Conservation (phyloP, 2,888 invertebrate genomes). For the Trichacis sp. region DNA sequence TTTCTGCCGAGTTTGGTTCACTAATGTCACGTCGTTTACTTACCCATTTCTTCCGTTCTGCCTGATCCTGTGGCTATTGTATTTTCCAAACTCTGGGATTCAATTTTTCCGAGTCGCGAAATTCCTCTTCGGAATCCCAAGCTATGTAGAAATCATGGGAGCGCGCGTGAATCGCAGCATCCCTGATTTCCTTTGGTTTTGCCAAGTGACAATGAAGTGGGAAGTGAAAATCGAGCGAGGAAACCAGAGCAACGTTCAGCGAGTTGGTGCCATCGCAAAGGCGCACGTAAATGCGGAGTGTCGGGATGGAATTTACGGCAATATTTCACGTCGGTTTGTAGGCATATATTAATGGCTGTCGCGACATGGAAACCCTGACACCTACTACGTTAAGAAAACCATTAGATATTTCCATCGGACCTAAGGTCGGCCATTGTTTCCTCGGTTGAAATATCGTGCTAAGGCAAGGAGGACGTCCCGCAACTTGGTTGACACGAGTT, state of each 20-base stretch:
- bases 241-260: constrained; percentile 9
- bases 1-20: constrained; percentile 48
- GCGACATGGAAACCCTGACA: constrained; percentile 51
- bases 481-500: constrained; percentile 13
- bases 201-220: background rate
- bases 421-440: constrained; percentile 45
- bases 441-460: constrained; percentile 12
- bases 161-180: background rate
- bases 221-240: constrained; percentile 7
- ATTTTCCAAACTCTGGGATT: constrained; percentile 4
- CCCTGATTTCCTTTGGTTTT: background rate
- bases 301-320: constrained; percentile 56
- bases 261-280: constrained; percentile 15
- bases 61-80: constrained; percentile 5
- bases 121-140: no score
- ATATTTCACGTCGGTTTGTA: constrained; percentile 58
- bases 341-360: constrained; percentile 56
- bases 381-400: constrained; percentile 55
- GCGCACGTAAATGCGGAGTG: constrained; percentile 46
- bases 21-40: constrained; percentile 5
- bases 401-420: constrained; percentile 53
- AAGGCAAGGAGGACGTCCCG: constrained; percentile 10
- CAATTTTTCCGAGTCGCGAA: no score
- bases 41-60: constrained; percentile 12
- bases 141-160: background rate